Evolutionary conservation across 2,113 vertebrate genomes (phyloP).

Genomic region (Phalacrocorax aristotelis): DNA sequence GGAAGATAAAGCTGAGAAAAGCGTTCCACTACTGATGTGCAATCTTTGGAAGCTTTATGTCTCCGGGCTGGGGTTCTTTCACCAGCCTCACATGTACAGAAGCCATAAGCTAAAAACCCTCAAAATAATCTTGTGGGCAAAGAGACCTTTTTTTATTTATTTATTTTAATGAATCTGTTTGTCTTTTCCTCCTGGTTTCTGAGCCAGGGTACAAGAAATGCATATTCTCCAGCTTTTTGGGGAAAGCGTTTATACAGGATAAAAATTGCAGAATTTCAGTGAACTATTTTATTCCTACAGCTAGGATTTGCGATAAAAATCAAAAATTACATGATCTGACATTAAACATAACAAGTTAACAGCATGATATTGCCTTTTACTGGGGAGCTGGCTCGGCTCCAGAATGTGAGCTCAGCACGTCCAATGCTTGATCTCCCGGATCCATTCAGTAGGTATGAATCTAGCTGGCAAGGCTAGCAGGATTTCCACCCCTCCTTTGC

Average conservation of each 20-base stretch:
- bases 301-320: not conserved
- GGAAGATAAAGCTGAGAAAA: not conserved
- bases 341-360: not conserved
- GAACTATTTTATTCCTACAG: not conserved
- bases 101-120: not conserved
- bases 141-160: not conserved
- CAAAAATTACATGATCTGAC: not conserved
- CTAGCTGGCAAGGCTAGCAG: not conserved
- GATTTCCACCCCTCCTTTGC: not conserved
- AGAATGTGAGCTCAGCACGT: rapidly evolving
- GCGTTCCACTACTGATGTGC: rapidly evolving
- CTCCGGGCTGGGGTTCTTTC: rapidly evolving
- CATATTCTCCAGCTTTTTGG: not conserved
- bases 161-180: not conserved
- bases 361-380: not conserved
- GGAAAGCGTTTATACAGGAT: not conserved
- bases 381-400: not conserved
- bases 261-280: not conserved
- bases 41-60: not conserved
- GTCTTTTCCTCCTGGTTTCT: not conserved
- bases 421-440: not conserved
- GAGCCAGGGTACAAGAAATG: not conserved
- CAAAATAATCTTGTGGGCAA: not conserved
- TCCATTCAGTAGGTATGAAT: not conserved
- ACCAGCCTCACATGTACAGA: not conserved